phyloP scores from a whole-genome alignment of 2,113 vertebrate species.

The Daboia siamensis region DNA sequence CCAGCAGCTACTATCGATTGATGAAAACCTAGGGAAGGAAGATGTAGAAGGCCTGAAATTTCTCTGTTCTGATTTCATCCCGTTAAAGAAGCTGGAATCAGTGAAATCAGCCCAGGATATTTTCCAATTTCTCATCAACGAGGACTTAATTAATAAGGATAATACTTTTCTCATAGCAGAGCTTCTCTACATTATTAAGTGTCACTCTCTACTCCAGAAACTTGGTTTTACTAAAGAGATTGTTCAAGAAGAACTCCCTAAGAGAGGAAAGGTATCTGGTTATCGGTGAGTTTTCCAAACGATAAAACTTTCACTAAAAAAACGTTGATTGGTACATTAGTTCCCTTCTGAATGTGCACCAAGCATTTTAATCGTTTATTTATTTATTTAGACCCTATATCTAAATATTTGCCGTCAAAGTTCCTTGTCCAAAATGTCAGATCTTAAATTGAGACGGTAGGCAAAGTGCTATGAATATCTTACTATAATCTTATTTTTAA shows the following conservation, averaged over 20 bases:
- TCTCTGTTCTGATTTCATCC: slow-evolving; percentile 64
- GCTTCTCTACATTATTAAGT: slow-evolving; percentile 63
- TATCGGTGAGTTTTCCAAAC: slow-evolving; percentile 62
- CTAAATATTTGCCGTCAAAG: background rate
- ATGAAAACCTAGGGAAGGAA: slow-evolving; percentile 46
- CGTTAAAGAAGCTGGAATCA: slow-evolving; percentile 44
- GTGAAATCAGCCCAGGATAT: slow-evolving; percentile 54
- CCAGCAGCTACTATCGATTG: slow-evolving; percentile 52
- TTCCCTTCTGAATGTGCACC: background rate
- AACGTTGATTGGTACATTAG: background rate
- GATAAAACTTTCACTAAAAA: background rate
- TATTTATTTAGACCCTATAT: background rate
- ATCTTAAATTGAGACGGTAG: background rate
- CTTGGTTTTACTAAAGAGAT: slow-evolving; percentile 52
- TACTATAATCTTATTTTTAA: background rate
- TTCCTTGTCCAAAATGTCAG: background rate
- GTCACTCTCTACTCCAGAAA: slow-evolving; percentile 45
- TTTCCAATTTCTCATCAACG: slow-evolving; percentile 56
- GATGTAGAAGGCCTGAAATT: slow-evolving; percentile 71
- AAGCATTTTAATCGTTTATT: background rate
- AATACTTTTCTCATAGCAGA: slow-evolving; percentile 67
- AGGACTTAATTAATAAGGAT: slow-evolving; percentile 44
- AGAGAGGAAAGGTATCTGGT: slow-evolving; percentile 45
- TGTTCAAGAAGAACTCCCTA: slow-evolving; percentile 44
- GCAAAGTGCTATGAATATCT: background rate